phyloP scores from a whole-genome alignment of 2,113 vertebrate genomes.

The Anser cygnoides region DNA sequence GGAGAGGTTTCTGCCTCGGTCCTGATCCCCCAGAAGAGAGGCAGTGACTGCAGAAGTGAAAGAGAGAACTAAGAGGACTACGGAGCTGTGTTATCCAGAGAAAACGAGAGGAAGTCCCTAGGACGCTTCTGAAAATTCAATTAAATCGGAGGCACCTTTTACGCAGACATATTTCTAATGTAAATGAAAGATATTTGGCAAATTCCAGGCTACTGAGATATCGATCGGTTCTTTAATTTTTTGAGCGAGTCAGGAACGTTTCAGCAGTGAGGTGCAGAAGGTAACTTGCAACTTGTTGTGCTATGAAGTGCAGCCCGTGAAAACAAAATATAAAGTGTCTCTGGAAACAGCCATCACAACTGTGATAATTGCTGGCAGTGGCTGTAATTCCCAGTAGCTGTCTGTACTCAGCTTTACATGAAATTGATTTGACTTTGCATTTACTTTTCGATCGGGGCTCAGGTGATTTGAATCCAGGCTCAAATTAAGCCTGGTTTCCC shows the following conservation, averaged over 20 bases:
- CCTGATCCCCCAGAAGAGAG: background rate
- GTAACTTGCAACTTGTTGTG: background rate
- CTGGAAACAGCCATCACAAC: conserved; percentile 33
- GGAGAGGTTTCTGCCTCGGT: background rate
- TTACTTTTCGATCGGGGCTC: conserved; percentile 25
- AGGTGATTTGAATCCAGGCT: conserved; percentile 50
- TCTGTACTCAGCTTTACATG: conserved; percentile 11
- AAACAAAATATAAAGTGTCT: conserved; percentile 29
- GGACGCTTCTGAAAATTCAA: background rate
- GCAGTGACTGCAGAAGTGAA: background rate
- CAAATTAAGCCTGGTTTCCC: conserved; percentile 44
- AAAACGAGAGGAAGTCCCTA: background rate
- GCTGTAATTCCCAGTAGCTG: conserved; percentile 42
- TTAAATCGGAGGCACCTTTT: background rate
- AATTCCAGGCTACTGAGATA: background rate
- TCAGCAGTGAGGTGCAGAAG: background rate
- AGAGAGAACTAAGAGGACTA: background rate
- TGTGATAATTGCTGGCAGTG: conserved; percentile 35
- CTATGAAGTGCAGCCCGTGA: background rate
- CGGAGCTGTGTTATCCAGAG: background rate
- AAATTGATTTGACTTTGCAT: conserved; percentile 60
- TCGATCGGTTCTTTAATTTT: background rate
- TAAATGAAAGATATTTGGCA: background rate
- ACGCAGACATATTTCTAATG: background rate
- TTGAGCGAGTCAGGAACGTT: background rate